Conservation (phyloP, 2,113 vertebrate genomes). For the Asarcornis scutulata region DNA sequence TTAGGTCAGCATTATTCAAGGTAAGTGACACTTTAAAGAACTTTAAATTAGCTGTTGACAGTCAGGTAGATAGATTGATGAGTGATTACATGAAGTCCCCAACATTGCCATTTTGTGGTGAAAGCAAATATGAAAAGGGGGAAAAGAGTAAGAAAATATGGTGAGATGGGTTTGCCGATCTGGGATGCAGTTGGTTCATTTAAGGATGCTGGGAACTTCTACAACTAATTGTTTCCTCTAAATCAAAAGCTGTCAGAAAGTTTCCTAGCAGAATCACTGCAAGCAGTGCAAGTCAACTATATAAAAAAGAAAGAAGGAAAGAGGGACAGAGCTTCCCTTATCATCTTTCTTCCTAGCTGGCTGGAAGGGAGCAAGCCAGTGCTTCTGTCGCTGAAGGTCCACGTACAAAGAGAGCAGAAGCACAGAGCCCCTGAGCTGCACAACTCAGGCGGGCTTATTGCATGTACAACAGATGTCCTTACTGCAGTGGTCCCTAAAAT, state of each 20-base stretch:
- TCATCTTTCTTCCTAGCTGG: background rate
- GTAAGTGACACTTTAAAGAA: constrained; percentile 63
- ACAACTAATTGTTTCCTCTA: background rate
- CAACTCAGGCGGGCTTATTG: background rate
- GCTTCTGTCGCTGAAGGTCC: background rate
- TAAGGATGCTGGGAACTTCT: background rate
- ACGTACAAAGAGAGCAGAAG: background rate
- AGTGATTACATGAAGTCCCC: constrained; percentile 17
- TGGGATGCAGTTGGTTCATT: background rate
- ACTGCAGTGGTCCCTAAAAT: constrained; percentile 31
- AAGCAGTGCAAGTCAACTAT: background rate
- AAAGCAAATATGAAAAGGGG: constrained; percentile 14
- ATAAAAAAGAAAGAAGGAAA: background rate
- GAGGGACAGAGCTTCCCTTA: background rate
- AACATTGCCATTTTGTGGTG: constrained; percentile 25
- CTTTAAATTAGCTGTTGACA: constrained; percentile 65
- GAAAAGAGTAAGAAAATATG: background rate
- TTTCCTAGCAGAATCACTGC: background rate
- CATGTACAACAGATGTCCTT: constrained; percentile 2
- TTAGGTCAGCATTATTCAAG: constrained; percentile 26
- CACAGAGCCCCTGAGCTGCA: background rate
- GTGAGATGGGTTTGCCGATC: background rate
- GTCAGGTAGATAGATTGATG: constrained; percentile 49
- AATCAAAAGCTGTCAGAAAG: background rate
- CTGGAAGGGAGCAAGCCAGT: background rate